phyloP scores from a whole-genome alignment of 1,140 invertebrate genomes.

The Rhizoglyphus robini region DNA sequence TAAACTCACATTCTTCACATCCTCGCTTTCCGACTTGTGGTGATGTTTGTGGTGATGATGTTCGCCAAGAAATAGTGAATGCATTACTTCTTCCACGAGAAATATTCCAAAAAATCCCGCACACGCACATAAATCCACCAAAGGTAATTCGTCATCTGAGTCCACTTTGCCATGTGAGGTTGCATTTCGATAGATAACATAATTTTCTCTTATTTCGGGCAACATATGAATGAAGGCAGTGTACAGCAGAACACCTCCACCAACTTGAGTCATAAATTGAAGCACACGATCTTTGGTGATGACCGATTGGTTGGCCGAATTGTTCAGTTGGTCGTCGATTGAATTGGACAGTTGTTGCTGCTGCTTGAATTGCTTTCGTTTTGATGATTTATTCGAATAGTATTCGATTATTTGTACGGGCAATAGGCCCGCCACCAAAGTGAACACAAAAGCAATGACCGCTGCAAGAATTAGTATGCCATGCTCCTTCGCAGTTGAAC shows the following conservation, averaged over 20 bases:
- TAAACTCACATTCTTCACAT: constrained; percentile 46
- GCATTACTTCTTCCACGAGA: constrained; percentile 57
- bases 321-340: neutral
- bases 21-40: constrained; percentile 34
- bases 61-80: constrained; percentile 28
- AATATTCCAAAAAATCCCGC: constrained; percentile 71
- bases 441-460: neutral
- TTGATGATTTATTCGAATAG: neutral
- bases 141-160: constrained; percentile 36
- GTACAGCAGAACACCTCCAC: constrained; percentile 65
- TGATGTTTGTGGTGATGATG: constrained; percentile 7
- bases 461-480: neutral
- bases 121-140: constrained; percentile 55
- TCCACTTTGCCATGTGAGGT: neutral
- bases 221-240: constrained; percentile 68
- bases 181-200: constrained; percentile 15
- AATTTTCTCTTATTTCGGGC: constrained; percentile 55
- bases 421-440: neutral
- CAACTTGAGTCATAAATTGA: constrained; percentile 57
- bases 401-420: neutral
- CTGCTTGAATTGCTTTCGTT: neutral
- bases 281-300: constrained; percentile 27
- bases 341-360: neutral
- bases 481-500: too few species aligned
- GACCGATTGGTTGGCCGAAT: neutral